Base-by-base conservation (phyloP, 2,797 vertebrate genomes). In the Telmatherina bonti region DNA sequence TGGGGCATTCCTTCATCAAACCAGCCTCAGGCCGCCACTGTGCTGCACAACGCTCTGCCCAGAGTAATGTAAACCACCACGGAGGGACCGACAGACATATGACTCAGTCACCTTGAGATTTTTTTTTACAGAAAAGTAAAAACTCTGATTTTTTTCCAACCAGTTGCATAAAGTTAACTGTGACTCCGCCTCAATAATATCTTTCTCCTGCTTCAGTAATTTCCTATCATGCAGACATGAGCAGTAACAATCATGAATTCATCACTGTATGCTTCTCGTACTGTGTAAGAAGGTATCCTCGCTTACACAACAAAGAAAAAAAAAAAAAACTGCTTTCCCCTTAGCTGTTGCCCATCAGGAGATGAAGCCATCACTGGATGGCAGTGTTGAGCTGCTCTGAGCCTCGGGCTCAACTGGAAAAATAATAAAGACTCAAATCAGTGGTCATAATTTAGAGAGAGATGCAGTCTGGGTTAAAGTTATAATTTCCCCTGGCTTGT, bases 351-450 rank as follows among this genome's bases (percentile, higher is more conserved):
- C 38, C 62, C 64, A 62, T 5, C 59, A 29, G 58, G 59, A 74
- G 70, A 41, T 29, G 5, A 7, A 70, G 35, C 31, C 67, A 63
- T 58, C 93, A 93, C 93, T 92, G 86, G 94, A 92, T 91, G 94
- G 93, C 93, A 94, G 92, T 94, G 86, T 94, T 95, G 93, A 91
- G 91, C 93, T 67, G 62, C 78, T 73, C 70, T 81, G 41, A 41
- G 72, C 49, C 33, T 20, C 1, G 1, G 52, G 78, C 83, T 84
- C 69, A 71, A 83, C 82, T 83, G 81, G 90, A 91, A 89, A 90
- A 85, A 88, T 90, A 90, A 94, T 94, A 88, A 93, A 94, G 92
- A 93, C 92, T 93, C 92, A 92, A 94, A 94, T 94, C 92, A 93
- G 88, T 87, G 89, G 88, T 83, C 89, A 91, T 93, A 90, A 92